phyloP scores from a whole-genome alignment of 2,113 vertebrate genomes.

The Lepidiolamprologus cunningtoni region DNA sequence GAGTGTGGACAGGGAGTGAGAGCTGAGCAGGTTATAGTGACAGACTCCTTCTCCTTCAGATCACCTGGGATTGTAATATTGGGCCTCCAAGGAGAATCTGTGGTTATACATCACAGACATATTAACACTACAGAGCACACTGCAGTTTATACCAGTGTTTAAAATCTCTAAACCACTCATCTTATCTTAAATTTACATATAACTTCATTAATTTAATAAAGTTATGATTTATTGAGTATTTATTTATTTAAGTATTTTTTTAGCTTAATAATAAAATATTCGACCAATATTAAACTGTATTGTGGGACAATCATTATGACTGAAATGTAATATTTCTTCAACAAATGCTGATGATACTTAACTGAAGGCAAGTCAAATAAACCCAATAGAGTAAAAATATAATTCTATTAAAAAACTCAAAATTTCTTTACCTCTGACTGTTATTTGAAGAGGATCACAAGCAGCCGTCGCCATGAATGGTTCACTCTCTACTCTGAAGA shows the following conservation, averaged over 20 bases:
- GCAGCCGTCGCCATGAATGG: rapidly evolving
- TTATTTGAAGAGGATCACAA: background rate
- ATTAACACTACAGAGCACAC: too few relatives aligned
- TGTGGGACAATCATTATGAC: background rate
- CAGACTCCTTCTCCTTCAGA: too few relatives aligned
- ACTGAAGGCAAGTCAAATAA: background rate
- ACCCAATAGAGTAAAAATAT: background rate
- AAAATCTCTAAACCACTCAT: too few relatives aligned
- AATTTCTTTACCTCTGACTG: background rate
- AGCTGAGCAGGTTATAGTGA: too few relatives aligned
- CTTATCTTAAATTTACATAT: too few relatives aligned
- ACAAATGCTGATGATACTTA: background rate
- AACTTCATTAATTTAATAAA: too few relatives aligned
- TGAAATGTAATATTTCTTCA: background rate
- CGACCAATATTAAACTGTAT: background rate
- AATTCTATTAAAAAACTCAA: background rate
- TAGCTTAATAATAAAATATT: background rate
- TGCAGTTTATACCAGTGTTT: too few relatives aligned
- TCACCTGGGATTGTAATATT: too few relatives aligned
- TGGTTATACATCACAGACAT: rapidly evolving
- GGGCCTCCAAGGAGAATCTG: too few relatives aligned
- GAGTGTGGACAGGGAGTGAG: too few relatives aligned
- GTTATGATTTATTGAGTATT: too few relatives aligned
- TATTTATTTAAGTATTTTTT: background rate
- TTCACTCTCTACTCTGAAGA: rapidly evolving